Percentiles rank a stretch among this genome's conserved stretches.
These are phyloP conservation scores for Phaetusa simplex DNA, from an alignment of 2,113 vertebrate genomes.

Conservation along the genomic window DNA sequence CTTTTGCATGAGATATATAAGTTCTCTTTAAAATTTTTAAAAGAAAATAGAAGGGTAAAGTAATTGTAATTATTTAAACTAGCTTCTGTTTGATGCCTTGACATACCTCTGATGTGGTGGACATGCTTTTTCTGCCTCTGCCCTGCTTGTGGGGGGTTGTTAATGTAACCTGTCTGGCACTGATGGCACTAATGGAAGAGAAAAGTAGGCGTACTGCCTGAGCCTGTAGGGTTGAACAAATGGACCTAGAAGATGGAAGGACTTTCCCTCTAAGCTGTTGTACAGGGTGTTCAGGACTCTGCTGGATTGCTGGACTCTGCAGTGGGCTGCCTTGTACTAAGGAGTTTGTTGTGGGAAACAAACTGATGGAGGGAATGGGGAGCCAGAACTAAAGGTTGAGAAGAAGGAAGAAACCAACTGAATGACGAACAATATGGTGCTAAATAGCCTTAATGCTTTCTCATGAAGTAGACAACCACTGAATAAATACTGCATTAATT, in stretches of 20 bases:
- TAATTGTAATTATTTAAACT: background rate
- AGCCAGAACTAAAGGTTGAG: background rate
- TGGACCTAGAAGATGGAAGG: background rate
- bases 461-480: background rate
- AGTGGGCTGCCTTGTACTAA: background rate
- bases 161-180: background rate
- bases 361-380: background rate
- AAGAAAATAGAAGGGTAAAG: background rate
- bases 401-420: background rate
- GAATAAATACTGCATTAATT: background rate
- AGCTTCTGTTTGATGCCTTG: background rate
- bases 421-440: background rate
- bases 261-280: background rate
- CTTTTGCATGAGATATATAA: background rate
- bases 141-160: fast-evolving
- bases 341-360: background rate
- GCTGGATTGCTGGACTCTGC: background rate
- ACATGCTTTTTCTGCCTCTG: background rate
- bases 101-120: background rate
- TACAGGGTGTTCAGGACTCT: background rate
- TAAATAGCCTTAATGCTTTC: background rate
- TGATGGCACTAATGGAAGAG: background rate
- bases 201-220: background rate
- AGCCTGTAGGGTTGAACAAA: background rate
- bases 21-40: background rate